Conservation (phyloP, 2,888 invertebrate species). For the Calliscelio sp. region DNA sequence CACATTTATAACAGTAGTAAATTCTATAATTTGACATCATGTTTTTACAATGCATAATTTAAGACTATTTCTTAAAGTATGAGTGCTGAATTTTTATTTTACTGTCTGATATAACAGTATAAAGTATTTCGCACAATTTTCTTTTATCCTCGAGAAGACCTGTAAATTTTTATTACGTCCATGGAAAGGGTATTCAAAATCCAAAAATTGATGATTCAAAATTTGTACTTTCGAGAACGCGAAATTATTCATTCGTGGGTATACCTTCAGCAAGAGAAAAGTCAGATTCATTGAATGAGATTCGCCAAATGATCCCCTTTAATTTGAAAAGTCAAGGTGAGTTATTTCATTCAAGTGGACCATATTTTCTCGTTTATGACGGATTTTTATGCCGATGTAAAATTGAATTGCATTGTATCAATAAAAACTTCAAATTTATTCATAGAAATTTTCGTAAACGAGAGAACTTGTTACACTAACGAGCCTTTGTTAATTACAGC, state of each 20-base stretch:
- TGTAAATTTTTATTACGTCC: conserved; percentile 27
- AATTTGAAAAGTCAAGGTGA: conserved; percentile 51
- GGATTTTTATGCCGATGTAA: conserved; percentile 46
- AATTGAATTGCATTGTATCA: conserved; percentile 42
- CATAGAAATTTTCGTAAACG: conserved; percentile 39
- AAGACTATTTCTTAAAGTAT: neutral
- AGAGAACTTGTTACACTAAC: conserved; percentile 33
- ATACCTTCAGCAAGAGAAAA: conserved; percentile 1
- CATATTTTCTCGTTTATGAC: conserved; percentile 32
- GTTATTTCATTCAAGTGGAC: conserved; percentile 44
- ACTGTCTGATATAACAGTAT: conserved; percentile 7
- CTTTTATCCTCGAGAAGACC: conserved; percentile 15
- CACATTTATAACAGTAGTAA: too few species aligned
- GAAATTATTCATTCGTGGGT: neutral
- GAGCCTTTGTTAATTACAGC: conserved; percentile 45
- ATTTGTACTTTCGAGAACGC: conserved; percentile 13
- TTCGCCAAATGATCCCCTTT: conserved; percentile 43
- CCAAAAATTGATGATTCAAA: conserved; percentile 25
- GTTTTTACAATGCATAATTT: neutral
- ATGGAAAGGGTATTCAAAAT: conserved; percentile 2
- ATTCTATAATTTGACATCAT: too few species aligned
- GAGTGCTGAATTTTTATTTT: conserved; percentile 11
- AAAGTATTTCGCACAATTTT: conserved; percentile 21
- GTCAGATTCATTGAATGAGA: conserved; percentile 17
- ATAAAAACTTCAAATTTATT: conserved; percentile 47